Conservation (phyloP, 2,113 vertebrate genomes). For the Sinocyclocheilus maitianheensis region DNA sequence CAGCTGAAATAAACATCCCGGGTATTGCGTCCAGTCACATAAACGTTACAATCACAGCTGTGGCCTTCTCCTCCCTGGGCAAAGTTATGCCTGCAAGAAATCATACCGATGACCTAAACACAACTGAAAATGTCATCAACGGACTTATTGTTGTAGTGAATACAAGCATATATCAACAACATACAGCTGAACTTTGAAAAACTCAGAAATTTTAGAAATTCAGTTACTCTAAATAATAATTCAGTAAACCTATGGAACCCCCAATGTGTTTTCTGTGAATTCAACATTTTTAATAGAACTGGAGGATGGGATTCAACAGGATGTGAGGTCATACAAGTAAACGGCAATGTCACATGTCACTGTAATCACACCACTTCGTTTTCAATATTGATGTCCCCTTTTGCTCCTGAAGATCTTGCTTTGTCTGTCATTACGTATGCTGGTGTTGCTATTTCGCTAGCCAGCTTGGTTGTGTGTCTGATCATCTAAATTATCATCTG, state of each 20-base stretch:
- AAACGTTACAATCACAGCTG: slow-evolving; percentile 63
- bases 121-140: slow-evolving; percentile 59
- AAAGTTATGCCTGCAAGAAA: slow-evolving; percentile 70
- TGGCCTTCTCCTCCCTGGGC: slow-evolving; percentile 71
- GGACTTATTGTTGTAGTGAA: slow-evolving; percentile 73
- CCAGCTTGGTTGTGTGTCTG: slow-evolving; percentile 73
- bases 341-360: slow-evolving; percentile 53
- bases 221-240: slow-evolving; percentile 73
- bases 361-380: slow-evolving; percentile 74
- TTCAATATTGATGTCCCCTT: slow-evolving; percentile 76
- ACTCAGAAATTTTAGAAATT: neutral
- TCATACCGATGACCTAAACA: neutral
- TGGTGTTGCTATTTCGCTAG: slow-evolving; percentile 73
- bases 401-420: neutral
- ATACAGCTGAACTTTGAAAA: slow-evolving; percentile 51
- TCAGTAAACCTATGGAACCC: slow-evolving; percentile 61
- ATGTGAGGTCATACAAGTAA: slow-evolving; percentile 47
- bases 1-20: slow-evolving; percentile 69
- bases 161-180: slow-evolving; percentile 61
- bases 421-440: slow-evolving; percentile 66
- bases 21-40: neutral
- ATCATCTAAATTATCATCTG: slow-evolving; percentile 70
- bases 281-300: slow-evolving; percentile 9
- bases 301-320: slow-evolving; percentile 74
- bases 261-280: slow-evolving; percentile 83